Evolutionary conservation across 2,888 invertebrate genomes (phyloP), one percentile per base, ranked within the genome.

Genomic region (Gastracanthus pulcherrimus): DNA sequence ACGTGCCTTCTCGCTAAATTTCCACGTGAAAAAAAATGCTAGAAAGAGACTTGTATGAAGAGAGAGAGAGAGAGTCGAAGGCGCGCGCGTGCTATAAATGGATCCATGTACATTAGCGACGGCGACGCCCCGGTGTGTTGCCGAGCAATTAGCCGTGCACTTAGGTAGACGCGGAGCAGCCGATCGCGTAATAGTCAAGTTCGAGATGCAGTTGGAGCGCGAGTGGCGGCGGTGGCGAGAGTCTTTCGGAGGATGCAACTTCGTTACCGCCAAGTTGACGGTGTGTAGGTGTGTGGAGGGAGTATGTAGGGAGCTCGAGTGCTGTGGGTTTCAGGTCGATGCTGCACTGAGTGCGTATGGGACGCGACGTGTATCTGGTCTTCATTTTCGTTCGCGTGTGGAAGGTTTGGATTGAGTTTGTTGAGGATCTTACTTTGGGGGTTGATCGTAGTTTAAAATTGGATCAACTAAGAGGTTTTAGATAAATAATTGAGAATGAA

Each of bases 181-280:
- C 55, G 26, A 55, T 55, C 62, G 34, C 62, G 19, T 62, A 62
- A 62, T 62, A 62, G 62, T 62, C 34, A 62, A 62, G 34, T 69
- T 69, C 23, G 48, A 69, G 66, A 34, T 62, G 62, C 36, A 19
- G 36, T 34, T 3, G 5, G 41, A 4, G 41, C 11, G 41, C 13
- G 45, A 13, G 45, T 19, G n/a, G 7, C 16, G 19, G 48, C 48
- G 45, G 19, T 16, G n/a, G n/a, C n/a, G 7, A 48, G n/a, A n/a
- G n/a, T 64, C 62, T 48, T 48, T 48, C 48, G 36, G n/a, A 36
- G 26, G 26, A 16, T 16, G 48, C 29, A 69, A 48, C 48, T 69
- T 31, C 29, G 19, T 69, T 48, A 69, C 60, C 34, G 55, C 26
- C 11, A 7, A 13, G 11, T 55, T 55, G 55, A 23, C 55, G 23